Base-by-base conservation (phyloP, 2,888 invertebrate species). In the Epistrophe grossulariae region DNA sequence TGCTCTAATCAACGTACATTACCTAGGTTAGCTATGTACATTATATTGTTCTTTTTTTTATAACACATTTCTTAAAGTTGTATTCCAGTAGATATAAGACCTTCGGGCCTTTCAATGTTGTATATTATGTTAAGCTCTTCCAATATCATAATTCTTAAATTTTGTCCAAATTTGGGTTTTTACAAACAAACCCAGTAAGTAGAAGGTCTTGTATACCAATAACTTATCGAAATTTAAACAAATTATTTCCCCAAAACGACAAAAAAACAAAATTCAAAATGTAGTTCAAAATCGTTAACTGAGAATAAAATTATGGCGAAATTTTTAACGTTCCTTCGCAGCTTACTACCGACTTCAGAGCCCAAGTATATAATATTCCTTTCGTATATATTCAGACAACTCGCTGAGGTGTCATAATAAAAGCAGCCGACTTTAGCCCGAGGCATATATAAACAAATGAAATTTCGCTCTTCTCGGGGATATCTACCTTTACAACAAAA, bases 361-460 rank as follows among this genome's bases (percentile, higher is more conserved):
- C 2, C 35, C 4, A 6, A 11, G 5, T 10, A 31, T 35, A 59
- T n/a, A n/a, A n/a, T n/a, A 43, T 45, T 64, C 45, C 28, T 45
- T 45, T 62, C n/a, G 8, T 43, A 43, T n/a, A 43, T n/a, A 45
- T 48, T 35, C 45, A 76, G 72, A 73, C 64, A 48, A 78, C 82
- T 82, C 70, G 62, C 48, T 60, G 87, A 83, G 84, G 88, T 88
- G 88, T 88, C 84, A 88, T 88, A 88, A 88, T 88, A 88, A 88
- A 88, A 88, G 84, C 88, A 84, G 50, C 88, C 88, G 84, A 84
- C 83, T 45, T 73, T 31, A 15, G 77, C 88, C 80, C 8, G 40
- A 43, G 79, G 83, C 76, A 59, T n/a, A n/a, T n/a, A n/a, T 72
- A 45, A 43, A 80, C 87, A 83, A 87, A 87, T 87, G 87, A 76